Base-by-base conservation (phyloP, 2,888 invertebrate species). In the Stenurella melanura region DNA sequence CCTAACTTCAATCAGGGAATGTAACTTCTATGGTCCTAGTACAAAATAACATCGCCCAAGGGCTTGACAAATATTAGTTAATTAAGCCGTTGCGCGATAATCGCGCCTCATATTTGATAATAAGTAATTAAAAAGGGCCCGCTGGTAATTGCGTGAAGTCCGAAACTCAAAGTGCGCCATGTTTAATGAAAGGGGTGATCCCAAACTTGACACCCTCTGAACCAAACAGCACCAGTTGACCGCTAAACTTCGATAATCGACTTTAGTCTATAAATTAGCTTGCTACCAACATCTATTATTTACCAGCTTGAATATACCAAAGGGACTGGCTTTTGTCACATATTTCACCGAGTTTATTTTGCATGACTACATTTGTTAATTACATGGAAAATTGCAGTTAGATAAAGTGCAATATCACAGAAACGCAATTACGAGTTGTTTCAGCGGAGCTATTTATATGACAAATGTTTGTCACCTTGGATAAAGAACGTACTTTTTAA, bases 241-340 rank as follows among this genome's bases (percentile, higher is more conserved):
- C 84, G 79, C 81, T 76, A 83, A 85, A 85, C 83, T 85, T 82
- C 81, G 81, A 82, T 83, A 83, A 85, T 84, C 84, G 83, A 83
- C 80, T 79, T 72, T 58, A 63, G 80, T 73, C 83, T 83, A 84
- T 86, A 85, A 86, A 86, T 86, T 86, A 85, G 81, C 83, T 82
- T 78, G 74, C 75, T 74, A 80, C 81, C 82, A 78, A 81, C 82
- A 83, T 83, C 85, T 81, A 85, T 84, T 85, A 85, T 81, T 81
- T 67, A 78, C 77, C 73, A 57, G 78, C 76, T 78, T 75, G 80
- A 81, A 81, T 79, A 73, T 80, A 81, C 78, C 76, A 79, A 80
- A 83, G 80, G 81, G 79, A 79, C 78, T 80, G 81, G 82, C 83
- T 83, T 83, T 83, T 83, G 83, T 82, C 80, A 69, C 76, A 81